A percentile compares a stretch with the other conserved stretches of the same genome.
Evolutionary conservation across 1,140 invertebrate species (phyloP).

Genomic region (Aphaenogaster floridana): DNA sequence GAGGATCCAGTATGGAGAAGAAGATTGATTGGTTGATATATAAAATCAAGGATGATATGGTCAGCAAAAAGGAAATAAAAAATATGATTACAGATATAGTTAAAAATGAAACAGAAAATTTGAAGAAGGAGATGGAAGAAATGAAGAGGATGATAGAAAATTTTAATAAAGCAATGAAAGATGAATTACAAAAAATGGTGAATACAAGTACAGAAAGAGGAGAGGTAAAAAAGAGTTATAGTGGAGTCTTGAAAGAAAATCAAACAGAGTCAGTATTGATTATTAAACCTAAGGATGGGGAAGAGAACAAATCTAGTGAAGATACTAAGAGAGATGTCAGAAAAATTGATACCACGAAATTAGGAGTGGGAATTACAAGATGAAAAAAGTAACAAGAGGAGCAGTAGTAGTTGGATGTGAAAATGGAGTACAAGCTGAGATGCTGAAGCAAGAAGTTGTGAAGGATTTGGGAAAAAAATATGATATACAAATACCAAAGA

Average conservation of each 20-base stretch:
- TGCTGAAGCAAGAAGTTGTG: neutral
- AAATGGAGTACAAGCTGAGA: neutral
- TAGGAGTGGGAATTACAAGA: neutral
- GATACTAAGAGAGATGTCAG: neutral
- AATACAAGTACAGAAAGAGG: neutral
- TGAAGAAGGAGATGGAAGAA: constrained; percentile 17
- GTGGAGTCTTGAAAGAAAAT: neutral
- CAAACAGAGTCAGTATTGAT: neutral
- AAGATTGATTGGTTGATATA: constrained; percentile 14
- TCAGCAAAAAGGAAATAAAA: neutral
- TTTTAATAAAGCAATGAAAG: too few relatives aligned
- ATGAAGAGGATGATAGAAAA: neutral
- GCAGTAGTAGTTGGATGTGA: neutral
- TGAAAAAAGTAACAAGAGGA: neutral
- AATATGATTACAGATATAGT: neutral
- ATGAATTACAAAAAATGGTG: too few relatives aligned
- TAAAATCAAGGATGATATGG: constrained; percentile 12
- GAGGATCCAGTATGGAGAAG: neutral
- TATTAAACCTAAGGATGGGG: neutral
- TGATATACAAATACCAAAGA: neutral
- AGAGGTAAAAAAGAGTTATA: neutral
- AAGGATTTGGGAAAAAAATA: neutral
- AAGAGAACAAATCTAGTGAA: neutral
- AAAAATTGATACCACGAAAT: neutral
- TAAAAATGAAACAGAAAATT: neutral